Percentiles rank a stretch among this genome's conserved stretches.
Evolutionary conservation across 2,113 vertebrate species (phyloP).

Genomic region (Cygnus buccinator): DNA sequence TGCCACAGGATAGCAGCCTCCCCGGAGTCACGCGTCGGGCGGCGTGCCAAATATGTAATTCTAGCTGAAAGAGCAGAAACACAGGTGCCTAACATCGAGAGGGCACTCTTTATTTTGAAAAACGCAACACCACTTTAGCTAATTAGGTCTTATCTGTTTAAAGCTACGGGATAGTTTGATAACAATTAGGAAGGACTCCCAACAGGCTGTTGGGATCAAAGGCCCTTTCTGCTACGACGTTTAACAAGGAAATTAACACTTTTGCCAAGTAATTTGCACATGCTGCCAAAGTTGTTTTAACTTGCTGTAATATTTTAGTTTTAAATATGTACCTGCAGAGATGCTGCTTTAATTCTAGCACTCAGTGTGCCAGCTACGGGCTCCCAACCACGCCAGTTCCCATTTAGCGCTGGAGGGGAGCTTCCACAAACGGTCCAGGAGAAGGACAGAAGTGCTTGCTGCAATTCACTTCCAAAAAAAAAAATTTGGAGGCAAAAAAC

Average conservation of each 20-base stretch:
- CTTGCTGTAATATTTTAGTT: slow-evolving; percentile 62
- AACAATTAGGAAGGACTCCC: slow-evolving; percentile 71
- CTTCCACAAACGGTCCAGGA: not conserved
- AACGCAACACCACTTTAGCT: slow-evolving; percentile 50
- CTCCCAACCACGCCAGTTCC: slow-evolving; percentile 19
- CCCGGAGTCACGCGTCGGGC: not conserved
- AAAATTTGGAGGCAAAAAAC: not conserved
- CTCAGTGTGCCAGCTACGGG: not conserved
- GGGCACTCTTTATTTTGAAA: slow-evolving; percentile 59
- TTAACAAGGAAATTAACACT: slow-evolving; percentile 72
- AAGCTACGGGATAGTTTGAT: slow-evolving; percentile 67
- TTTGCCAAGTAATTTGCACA: slow-evolving; percentile 68
- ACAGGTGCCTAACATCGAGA: slow-evolving; percentile 58
- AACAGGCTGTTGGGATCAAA: slow-evolving; percentile 69
- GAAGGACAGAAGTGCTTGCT: not conserved
- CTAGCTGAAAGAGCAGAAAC: slow-evolving; percentile 41
- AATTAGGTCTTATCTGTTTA: slow-evolving; percentile 70
- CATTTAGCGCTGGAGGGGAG: not conserved
- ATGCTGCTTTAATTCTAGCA: slow-evolving; percentile 10
- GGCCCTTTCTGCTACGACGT: slow-evolving; percentile 58
- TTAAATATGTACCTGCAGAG: slow-evolving; percentile 63
- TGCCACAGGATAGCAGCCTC: not conserved
- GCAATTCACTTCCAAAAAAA: not conserved
- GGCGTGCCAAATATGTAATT: slow-evolving; percentile 18
- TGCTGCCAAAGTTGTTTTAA: slow-evolving; percentile 67